Percentiles rank a stretch among this genome's conserved stretches.
phyloP scores from a whole-genome alignment of 2,888 invertebrate species.

The Epistrophella euchroma region DNA sequence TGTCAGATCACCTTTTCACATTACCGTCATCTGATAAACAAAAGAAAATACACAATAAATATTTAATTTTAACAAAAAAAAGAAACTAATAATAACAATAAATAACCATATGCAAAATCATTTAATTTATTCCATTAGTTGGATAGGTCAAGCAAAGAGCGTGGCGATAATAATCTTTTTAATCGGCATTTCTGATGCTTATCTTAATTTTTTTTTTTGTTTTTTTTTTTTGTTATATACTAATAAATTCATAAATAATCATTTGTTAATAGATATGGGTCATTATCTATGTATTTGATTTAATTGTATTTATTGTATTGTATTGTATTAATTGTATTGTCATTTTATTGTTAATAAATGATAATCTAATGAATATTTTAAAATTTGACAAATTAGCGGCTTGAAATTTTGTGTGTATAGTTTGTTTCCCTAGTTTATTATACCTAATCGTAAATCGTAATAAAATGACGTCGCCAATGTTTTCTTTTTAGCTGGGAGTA shows the following conservation, averaged over 20 bases:
- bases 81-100: neutral
- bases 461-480: no score
- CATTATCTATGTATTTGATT: conserved; percentile 1
- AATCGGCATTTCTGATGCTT: neutral
- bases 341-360: neutral
- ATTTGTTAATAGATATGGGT: conserved; percentile 4
- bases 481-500: no score
- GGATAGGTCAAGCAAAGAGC: conserved; percentile 2
- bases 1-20: neutral
- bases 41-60: neutral
- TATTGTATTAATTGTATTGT: neutral
- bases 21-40: neutral
- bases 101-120: neutral
- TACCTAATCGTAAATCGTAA: no score
- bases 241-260: neutral
- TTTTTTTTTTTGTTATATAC: neutral
- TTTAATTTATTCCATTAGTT: neutral
- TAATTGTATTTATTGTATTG: neutral
- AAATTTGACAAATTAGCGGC: neutral
- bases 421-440: no score
- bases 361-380: neutral
- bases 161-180: neutral
- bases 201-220: neutral
- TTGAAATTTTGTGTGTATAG: neutral
- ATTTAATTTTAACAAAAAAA: neutral